phyloP scores from a whole-genome alignment of 2,113 vertebrate species.

The Panthera leo region DNA sequence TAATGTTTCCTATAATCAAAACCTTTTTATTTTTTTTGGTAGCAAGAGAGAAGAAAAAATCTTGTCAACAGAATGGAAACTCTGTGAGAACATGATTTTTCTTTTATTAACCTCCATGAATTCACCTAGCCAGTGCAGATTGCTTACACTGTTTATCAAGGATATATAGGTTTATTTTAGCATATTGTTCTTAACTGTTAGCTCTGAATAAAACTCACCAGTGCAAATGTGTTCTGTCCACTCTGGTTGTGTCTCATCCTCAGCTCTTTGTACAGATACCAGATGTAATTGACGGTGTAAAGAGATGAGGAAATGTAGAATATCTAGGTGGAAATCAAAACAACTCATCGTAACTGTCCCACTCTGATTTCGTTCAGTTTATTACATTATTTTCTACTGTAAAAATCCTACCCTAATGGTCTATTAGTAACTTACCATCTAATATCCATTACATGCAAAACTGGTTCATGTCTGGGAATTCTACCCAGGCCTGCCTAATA shows the following conservation, averaged over 20 bases:
- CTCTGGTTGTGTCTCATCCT: slow-evolving; percentile 84
- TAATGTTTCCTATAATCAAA: slow-evolving; percentile 2
- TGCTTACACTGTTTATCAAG: neutral
- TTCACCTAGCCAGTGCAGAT: neutral
- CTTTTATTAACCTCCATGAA: neutral
- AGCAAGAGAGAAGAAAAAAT: neutral
- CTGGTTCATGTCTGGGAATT: neutral
- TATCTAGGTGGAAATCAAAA: slow-evolving; percentile 84
- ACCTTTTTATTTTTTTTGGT: neutral
- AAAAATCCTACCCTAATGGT: neutral
- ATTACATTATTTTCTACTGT: slow-evolving; percentile 4
- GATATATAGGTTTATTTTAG: neutral
- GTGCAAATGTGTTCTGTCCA: slow-evolving; percentile 75
- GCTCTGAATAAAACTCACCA: slow-evolving; percentile 81
- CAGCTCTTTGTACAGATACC: slow-evolving; percentile 89
- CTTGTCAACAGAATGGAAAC: neutral
- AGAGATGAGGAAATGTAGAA: slow-evolving; percentile 92
- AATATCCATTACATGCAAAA: neutral
- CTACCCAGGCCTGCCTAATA: neutral
- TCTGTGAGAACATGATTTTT: neutral
- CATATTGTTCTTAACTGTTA: neutral
- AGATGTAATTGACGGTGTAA: slow-evolving; percentile 91
- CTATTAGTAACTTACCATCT: neutral
- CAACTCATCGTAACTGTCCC: neutral
- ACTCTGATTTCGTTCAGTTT: neutral